Evolutionary conservation across 2,888 invertebrate genomes (phyloP).

Genomic region (Mythimna loreyi): DNA sequence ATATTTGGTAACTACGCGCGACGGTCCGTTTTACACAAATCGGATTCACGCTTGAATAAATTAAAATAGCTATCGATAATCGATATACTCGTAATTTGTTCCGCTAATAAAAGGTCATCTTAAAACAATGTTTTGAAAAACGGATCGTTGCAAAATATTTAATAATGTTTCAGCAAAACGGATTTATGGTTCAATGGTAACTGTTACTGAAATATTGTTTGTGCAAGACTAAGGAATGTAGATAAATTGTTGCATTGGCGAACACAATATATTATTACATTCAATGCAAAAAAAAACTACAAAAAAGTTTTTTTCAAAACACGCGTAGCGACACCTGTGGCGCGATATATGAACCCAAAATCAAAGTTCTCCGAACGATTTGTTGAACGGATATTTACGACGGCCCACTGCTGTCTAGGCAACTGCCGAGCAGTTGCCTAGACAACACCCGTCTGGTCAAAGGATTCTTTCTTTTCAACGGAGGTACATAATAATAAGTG

Average conservation of each 20-base stretch:
- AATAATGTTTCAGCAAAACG: constrained; percentile 24
- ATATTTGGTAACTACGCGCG: background rate
- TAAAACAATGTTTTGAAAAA: constrained; percentile 19
- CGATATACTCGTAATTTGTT: too few relatives aligned
- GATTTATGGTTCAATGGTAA: constrained; percentile 28
- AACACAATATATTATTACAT: background rate
- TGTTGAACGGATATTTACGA: too few relatives aligned
- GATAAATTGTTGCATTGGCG: background rate
- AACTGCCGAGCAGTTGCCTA: too few relatives aligned
- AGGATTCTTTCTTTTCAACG: too few relatives aligned
- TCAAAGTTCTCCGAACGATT: too few relatives aligned
- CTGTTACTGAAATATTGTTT: background rate
- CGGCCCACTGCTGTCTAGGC: too few relatives aligned
- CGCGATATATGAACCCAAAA: too few relatives aligned
- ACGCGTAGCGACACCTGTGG: too few relatives aligned
- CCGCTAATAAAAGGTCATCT: constrained; percentile 17
- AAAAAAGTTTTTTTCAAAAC: too few relatives aligned
- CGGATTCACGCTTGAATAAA: background rate
- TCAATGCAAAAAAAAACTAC: too few relatives aligned
- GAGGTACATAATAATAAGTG: too few relatives aligned
- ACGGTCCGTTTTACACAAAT: constrained; percentile 16
- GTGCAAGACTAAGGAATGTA: background rate
- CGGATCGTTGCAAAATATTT: constrained; percentile 11
- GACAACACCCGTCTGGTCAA: too few relatives aligned
- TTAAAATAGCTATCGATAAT: constrained; percentile 2